A percentile compares a stretch with the other conserved stretches of the same genome.
These are phyloP conservation scores for Chrysopilus asiliformis DNA, from an alignment of 2,888 invertebrate species.

Conservation along the genomic window DNA sequence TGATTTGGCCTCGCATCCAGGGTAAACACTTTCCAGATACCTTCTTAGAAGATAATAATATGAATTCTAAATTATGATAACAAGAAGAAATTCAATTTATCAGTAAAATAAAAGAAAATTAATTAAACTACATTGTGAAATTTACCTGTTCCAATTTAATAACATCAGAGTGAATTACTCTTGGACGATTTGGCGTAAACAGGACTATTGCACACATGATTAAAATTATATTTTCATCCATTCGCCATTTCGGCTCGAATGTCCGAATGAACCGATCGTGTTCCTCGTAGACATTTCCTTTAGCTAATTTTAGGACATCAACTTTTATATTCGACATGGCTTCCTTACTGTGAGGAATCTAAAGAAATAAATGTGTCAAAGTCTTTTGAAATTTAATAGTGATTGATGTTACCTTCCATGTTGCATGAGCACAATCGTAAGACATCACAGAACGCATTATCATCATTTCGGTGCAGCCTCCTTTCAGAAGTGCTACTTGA, in stretches of 20 bases:
- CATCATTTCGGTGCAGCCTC: conserved; percentile 94
- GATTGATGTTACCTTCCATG: conserved; percentile 61
- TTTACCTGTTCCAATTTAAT: conserved; percentile 70
- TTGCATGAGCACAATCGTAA: conserved; percentile 76
- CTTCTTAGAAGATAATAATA: conserved; percentile 79
- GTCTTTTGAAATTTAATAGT: conserved; percentile 1
- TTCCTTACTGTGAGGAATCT: conserved; percentile 69
- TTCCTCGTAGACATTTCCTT: conserved; percentile 77
- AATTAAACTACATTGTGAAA: not conserved
- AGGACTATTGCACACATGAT: conserved; percentile 83
- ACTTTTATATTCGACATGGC: conserved; percentile 68
- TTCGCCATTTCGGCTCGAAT: conserved; percentile 72
- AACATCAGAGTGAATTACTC: conserved; percentile 71
- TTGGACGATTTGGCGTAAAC: conserved; percentile 70
- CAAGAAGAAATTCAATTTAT: not conserved
- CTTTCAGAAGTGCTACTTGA: conserved; percentile 57
- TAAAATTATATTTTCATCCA: conserved; percentile 79
- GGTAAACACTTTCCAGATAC: conserved; percentile 69
- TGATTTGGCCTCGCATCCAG: conserved; percentile 77
- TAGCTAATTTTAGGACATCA: conserved; percentile 81
- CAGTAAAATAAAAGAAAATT: conserved; percentile 5
- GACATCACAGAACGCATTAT: conserved; percentile 84
- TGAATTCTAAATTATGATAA: conserved; percentile 48
- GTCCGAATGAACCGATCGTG: conserved; percentile 74
- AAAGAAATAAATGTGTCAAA: conserved; percentile 3